Evolutionary conservation across 1,140 invertebrate genomes (phyloP).

Genomic region (Leguminivora glycinivorella): DNA sequence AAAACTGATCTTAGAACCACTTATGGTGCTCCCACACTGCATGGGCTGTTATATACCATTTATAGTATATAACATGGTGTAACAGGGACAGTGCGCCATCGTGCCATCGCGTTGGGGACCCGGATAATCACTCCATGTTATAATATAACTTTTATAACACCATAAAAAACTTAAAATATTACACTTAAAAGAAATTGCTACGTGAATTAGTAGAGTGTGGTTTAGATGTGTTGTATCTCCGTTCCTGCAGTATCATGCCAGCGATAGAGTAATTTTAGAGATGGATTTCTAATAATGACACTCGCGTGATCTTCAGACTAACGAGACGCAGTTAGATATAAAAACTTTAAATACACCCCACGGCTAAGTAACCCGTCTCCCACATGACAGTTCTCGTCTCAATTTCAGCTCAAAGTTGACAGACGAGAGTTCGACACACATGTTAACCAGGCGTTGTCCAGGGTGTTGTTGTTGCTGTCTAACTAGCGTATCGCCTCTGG

Average conservation of each 20-base stretch:
- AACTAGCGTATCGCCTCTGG: not conserved
- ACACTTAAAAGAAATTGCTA: not conserved
- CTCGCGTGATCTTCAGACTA: slow-evolving; percentile 2
- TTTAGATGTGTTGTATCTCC: not conserved
- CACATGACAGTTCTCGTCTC: slow-evolving; percentile 19
- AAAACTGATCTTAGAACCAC: not conserved
- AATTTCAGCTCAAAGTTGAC: slow-evolving; percentile 16
- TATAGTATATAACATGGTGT: too few relatives aligned
- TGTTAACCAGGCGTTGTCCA: slow-evolving; percentile 26
- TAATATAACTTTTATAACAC: too few relatives aligned
- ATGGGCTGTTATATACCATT: too few relatives aligned
- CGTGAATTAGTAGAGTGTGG: not conserved
- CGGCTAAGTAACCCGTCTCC: slow-evolving; percentile 7
- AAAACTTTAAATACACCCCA: slow-evolving; percentile 10
- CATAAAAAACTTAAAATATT: not conserved
- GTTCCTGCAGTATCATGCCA: not conserved
- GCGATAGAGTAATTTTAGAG: slow-evolving; percentile 11
- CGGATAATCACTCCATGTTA: too few relatives aligned
- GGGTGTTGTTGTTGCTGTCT: not conserved
- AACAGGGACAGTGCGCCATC: too few relatives aligned
- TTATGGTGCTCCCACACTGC: too few relatives aligned
- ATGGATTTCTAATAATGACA: slow-evolving; percentile 10
- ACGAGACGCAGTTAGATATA: slow-evolving; percentile 6
- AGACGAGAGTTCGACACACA: slow-evolving; percentile 27
- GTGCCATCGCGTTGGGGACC: too few relatives aligned